phyloP scores from a whole-genome alignment of 2,797 vertebrate genomes.

The Pachyuromys duprasi region DNA sequence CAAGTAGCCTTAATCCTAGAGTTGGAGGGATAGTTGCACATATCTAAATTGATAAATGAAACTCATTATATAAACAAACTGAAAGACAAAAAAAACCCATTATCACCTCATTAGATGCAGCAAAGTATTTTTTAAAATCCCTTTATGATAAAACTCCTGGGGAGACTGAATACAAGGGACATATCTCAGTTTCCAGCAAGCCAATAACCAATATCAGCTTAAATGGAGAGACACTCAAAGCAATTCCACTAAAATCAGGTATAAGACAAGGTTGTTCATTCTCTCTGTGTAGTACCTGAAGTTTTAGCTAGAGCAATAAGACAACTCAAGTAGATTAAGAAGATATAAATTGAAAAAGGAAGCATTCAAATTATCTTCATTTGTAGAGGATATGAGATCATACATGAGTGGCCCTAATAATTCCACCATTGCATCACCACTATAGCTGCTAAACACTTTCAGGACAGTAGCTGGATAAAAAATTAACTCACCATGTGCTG shows the following conservation, averaged over 20 bases:
- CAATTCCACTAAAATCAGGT: not conserved
- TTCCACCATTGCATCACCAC: not conserved
- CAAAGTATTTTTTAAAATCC: not conserved
- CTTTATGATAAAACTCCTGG: not conserved
- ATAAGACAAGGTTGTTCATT: not conserved
- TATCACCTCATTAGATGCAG: not conserved
- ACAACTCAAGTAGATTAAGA: not conserved
- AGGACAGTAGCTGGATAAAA: not conserved
- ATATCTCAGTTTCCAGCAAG: not conserved
- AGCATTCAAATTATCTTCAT: not conserved
- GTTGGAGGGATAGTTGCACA: not conserved
- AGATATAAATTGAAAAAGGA: not conserved
- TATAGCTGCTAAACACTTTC: not conserved
- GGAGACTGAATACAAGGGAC: no score
- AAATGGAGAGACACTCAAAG: not conserved
- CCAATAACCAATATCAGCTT: not conserved
- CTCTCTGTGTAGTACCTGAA: not conserved
- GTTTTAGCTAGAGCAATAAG: not conserved
- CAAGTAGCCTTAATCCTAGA: not conserved
- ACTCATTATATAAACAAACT: not conserved
- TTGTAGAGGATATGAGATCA: not conserved
- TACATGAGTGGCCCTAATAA: not conserved
- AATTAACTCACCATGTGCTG: not conserved
- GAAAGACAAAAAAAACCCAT: not conserved
- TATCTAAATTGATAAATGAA: not conserved